Base-by-base conservation (phyloP, 2,888 invertebrate genomes). In the Meteorus colon region DNA sequence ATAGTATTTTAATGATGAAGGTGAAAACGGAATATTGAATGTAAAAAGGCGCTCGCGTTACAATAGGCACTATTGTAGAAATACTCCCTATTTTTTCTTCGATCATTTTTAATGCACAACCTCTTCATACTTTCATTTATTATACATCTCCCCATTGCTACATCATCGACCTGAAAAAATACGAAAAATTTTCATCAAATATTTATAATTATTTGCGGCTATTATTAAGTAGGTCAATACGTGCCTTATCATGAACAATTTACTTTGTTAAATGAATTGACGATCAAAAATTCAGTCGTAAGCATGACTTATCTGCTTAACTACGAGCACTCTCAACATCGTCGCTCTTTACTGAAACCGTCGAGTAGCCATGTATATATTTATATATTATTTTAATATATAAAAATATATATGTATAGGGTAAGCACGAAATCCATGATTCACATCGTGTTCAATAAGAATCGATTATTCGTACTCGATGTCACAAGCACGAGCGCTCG, bases 401-500 rank as follows among this genome's bases (percentile, higher is more conserved):
- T 66, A 34, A 34, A 34, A 34, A 65, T 34, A 66, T 34, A 66
- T 24, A 24, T 66, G 19, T 66, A 66, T 41, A 66, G 41, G 4
- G 14, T 41, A 66, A 37, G 6, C n/a, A 16, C 29, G 27, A 72
- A 31, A 62, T 72, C 14, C 63, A 27, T 24, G 72, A 72, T 72
- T 63, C 63, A 72, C 72, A 72, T 72, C 62, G 63, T 63, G 51
- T 16, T 60, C 48, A 71, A 31, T 63, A 45, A 63, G 63, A 77
- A 77, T 77, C 72, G 75, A 77, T 75, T 77, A 74, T 77, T 77
- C 72, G 62, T 66, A 72, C 76, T 79, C 76, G 70, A 79, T 69
- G 79, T 77, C 75, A 77, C 71, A 72, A 74, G 45, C 79, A 79
- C 73, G 70, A 76, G 37, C 63, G 68, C 45, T 77, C 77, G 77